Percentiles rank a stretch among this genome's conserved stretches.
Evolutionary conservation across 2,888 invertebrate genomes (phyloP).

Genomic region (Rambutsinella grinnellia): DNA sequence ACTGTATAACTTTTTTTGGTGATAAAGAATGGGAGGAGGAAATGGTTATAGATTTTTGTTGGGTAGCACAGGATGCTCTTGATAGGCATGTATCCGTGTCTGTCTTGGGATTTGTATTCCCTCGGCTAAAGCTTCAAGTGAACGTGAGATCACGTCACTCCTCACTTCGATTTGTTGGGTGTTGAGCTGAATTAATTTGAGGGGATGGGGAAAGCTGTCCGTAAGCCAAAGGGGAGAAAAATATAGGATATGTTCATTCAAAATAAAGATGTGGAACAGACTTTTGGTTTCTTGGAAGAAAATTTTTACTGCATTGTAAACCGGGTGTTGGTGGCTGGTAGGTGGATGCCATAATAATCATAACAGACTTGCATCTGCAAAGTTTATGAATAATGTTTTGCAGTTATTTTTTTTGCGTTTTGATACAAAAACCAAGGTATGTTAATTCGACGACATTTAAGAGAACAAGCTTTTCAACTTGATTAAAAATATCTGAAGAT

Average conservation of each 20-base stretch:
- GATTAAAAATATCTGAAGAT: no score
- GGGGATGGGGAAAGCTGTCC: conserved; percentile 41
- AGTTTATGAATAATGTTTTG: background rate
- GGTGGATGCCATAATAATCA: background rate
- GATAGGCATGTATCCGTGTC: conserved; percentile 26
- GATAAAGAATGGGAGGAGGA: no score
- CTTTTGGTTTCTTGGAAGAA: background rate
- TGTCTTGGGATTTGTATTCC: conserved; percentile 49
- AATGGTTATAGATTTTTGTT: background rate
- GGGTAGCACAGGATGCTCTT: background rate
- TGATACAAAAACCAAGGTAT: no score
- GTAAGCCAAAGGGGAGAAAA: conserved; percentile 13
- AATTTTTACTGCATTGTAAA: background rate
- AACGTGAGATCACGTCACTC: conserved; percentile 55
- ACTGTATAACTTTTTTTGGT: no score
- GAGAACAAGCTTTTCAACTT: no score
- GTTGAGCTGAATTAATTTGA: conserved; percentile 61
- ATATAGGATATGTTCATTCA: background rate
- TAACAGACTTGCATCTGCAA: background rate
- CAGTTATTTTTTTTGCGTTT: no score
- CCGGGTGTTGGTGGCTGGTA: background rate
- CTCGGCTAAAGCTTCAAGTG: conserved; percentile 36
- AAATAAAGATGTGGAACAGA: no score
- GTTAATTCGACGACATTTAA: no score
- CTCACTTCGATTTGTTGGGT: conserved; percentile 57